These are phyloP conservation scores for Montipora foliosa DNA, from an alignment of 64 coral and sea anemone genomes.

Conservation along the genomic window DNA sequence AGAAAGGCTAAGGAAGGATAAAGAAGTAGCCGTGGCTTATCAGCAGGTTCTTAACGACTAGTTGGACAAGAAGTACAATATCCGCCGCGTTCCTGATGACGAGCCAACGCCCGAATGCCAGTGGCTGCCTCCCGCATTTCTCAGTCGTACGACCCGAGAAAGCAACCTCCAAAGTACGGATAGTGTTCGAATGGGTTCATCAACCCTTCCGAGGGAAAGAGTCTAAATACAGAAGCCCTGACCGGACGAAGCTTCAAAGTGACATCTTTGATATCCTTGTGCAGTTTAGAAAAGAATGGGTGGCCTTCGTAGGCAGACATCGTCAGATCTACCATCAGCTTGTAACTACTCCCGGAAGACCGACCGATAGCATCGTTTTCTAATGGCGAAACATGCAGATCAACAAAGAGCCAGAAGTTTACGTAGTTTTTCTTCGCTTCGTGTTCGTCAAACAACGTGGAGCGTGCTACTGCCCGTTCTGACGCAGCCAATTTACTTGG, in stretches of 20 bases:
- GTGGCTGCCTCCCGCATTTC: no score
- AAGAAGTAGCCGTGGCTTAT: constrained; percentile 39
- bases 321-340: constrained; percentile 88
- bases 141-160: no score
- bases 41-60: constrained; percentile 2
- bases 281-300: no score
- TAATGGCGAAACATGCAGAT: constrained; percentile 71
- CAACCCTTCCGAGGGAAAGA: no score
- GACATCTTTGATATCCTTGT: no score
- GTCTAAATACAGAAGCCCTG: no score
- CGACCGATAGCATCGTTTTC: constrained; percentile 78
- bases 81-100: constrained; percentile 57
- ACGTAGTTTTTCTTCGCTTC: constrained; percentile 47
- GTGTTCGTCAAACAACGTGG: no score
- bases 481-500: constrained; percentile 62
- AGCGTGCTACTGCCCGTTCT: constrained; percentile 84
- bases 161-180: no score
- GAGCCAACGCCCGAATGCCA: no score
- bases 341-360: constrained; percentile 41
- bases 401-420: no score
- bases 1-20: constrained; percentile 31
- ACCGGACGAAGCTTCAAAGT: constrained; percentile 8
- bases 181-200: no score
- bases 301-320: constrained; percentile 70
- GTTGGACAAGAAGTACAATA: constrained; percentile 13